These are phyloP conservation scores for Aptenodytes forsteri DNA, from an alignment of 2,113 vertebrate species.

Conservation along the genomic window DNA sequence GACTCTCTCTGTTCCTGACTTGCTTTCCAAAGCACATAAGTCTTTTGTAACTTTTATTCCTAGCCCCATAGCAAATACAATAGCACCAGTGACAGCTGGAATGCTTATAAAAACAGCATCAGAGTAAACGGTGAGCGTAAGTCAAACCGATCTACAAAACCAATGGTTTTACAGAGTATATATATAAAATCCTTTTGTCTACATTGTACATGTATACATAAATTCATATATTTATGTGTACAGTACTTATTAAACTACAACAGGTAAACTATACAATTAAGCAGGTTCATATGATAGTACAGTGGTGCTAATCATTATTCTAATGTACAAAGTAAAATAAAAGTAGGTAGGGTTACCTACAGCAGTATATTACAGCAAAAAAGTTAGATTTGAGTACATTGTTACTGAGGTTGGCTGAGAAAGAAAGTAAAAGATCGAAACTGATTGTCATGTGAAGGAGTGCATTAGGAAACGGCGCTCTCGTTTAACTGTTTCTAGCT, in stretches of 20 bases:
- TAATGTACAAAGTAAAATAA: neutral
- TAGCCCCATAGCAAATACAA: neutral
- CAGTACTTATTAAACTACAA: neutral
- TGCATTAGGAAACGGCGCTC: conserved; percentile 44
- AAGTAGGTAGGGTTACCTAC: neutral
- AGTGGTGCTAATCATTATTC: neutral
- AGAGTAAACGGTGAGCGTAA: neutral
- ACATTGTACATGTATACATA: neutral
- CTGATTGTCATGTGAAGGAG: conserved; percentile 52
- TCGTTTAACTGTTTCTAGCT: conserved; percentile 51
- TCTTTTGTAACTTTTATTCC: conserved; percentile 33
- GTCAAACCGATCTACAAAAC: neutral
- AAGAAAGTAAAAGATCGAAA: conserved; percentile 5
- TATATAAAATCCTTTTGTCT: neutral
- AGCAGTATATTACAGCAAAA: neutral
- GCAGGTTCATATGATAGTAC: neutral
- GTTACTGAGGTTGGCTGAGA: neutral
- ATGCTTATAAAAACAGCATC: conserved; percentile 30
- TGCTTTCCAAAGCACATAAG: conserved; percentile 22
- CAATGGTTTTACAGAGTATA: neutral
- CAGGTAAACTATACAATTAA: neutral
- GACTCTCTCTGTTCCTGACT: neutral
- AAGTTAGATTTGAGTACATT: neutral
- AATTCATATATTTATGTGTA: neutral
- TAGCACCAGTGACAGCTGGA: conserved; percentile 10